Evolutionary conservation across 1,140 invertebrate species (phyloP), one percentile per base, ranked within the genome.

Genomic region (Drosophila tsacasi): DNA sequence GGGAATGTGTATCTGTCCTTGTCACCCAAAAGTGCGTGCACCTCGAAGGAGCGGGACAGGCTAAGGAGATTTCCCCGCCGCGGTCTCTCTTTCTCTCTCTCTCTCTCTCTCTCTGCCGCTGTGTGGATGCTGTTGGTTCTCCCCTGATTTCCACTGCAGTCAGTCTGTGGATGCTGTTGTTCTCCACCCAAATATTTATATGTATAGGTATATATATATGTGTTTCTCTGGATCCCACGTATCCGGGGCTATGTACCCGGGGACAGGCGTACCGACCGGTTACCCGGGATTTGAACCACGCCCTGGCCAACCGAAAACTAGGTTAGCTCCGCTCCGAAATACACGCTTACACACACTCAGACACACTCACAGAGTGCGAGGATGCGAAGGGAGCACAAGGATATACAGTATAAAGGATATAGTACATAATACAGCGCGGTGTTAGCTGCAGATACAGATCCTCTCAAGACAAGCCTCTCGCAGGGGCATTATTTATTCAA

Each of bases 201-300:
- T 15, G 2, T 47, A 13, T 46, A 6, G 15, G 4, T 46, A 21
- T 47, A 23, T 21, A 9, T n/a, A 12, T 30, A 30, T 2, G 10
- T 71, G 39, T 67, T 46, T 71, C 37, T 68, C 49, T 68, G 67
- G 39, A 71, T 47, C 30, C 27, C 57, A 30, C 62, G 58, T 76
- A 57, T 71, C 49, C 37, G 35, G 66, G 67, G 62, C 52, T 65
- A 64, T 71, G 69, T 64, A 57, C 52, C 32, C 32, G 52, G 52
- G 32, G 52, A 37, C 52, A 74, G 49, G 76, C 49, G 58, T 60
- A 79, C 58, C 42, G 65, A 65, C 54, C 67, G 81, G 69, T 82
- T 90, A 90, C 86, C 85, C 86, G 85, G 85, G 85, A 91, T 85
- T 85, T 77, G 79, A 90, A 90, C 85, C 85, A 90, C 85, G 85